Evolutionary conservation across 2,113 vertebrate genomes (phyloP), one percentile per base, ranked within the genome.

Genomic region (Leucopternis melanops): DNA sequence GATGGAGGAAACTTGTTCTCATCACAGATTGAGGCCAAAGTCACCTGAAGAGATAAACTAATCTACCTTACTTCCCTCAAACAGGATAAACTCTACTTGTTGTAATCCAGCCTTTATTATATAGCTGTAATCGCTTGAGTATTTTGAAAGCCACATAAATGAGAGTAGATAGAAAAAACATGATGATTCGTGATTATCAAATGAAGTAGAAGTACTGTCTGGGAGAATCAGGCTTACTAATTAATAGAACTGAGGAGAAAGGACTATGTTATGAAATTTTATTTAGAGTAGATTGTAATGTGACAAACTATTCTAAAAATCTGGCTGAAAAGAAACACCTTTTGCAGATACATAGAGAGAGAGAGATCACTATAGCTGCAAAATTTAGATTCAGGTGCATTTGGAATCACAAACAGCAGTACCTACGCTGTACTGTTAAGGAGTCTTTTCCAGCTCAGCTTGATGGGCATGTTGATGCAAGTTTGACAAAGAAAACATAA

Each of bases 391-490:
- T 88, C 32, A 72, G 84, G 86, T 94, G 94, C 73, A 82, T 96
- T 97, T 31, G 4, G 90, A 96, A 63, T 97, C 95, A 91, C 88
- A 88, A 91, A 94, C 88, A 90, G 83, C 49, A 93, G 90, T 92
- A 96, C 92, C 96, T 97, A 66, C 10, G 3, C 94, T 78, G 90
- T 96, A 95, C 94, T 92, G 96, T 97, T 97, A 96, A 96, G 96
- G 96, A 98, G 94, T 92, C 87, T 86, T 97, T 94, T 90, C 84
- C 89, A 94, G 94, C 94, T 95, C 95, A 32, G 93, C 94, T 97
- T 96, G 96, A 93, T 97, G 97, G 97, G 95, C 98, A 97, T 97
- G 98, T 97, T 96, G 96, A 94, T 98, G 95, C 98, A 98, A 95
- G 96, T 97, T 97, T 94, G 88, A 95, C 92, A 94, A 97, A 94